A percentile compares a stretch with the other conserved stretches of the same genome.
Conservation (phyloP, 2,888 invertebrate genomes). For the Brachypalpus laphriformis region DNA sequence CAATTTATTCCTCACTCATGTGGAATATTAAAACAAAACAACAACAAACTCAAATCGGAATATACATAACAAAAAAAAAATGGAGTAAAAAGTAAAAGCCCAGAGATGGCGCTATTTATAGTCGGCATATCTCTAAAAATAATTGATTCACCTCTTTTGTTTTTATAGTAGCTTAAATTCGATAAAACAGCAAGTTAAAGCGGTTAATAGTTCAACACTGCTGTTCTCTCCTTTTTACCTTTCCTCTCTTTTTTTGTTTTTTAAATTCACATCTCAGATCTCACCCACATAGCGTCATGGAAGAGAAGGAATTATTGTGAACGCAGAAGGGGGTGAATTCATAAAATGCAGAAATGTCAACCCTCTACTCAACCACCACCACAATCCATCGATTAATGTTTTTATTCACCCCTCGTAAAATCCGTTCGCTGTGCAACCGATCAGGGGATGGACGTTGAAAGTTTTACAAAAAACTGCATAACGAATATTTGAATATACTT, state of each 20-base stretch:
- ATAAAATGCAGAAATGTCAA: conserved; percentile 19
- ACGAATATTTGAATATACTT: no score
- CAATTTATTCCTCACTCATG: conserved; percentile 27
- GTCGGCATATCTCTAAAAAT: background rate
- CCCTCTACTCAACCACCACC: conserved; percentile 17
- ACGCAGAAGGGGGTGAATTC: conserved; percentile 21
- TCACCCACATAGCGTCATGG: background rate
- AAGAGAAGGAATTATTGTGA: conserved; percentile 7
- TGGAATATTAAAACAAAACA: conserved; percentile 5
- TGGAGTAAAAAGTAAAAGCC: background rate
- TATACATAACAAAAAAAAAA: background rate
- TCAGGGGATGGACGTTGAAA: conserved; percentile 5
- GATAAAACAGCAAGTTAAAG: conserved; percentile 64
- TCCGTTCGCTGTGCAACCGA: conserved; percentile 32
- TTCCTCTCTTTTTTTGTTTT: background rate
- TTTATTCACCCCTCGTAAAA: conserved; percentile 48
- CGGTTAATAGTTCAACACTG: conserved; percentile 61
- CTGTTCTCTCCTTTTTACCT: background rate
- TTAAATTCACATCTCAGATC: background rate
- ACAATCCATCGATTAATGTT: conserved; percentile 48
- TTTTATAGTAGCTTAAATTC: conserved; percentile 36
- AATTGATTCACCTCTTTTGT: conserved; percentile 55
- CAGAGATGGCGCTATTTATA: conserved; percentile 32
- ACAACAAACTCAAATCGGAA: background rate
- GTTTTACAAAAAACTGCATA: no score